phyloP scores from a whole-genome alignment of 2,797 vertebrate species.

The Uromys caudimaculatus region DNA sequence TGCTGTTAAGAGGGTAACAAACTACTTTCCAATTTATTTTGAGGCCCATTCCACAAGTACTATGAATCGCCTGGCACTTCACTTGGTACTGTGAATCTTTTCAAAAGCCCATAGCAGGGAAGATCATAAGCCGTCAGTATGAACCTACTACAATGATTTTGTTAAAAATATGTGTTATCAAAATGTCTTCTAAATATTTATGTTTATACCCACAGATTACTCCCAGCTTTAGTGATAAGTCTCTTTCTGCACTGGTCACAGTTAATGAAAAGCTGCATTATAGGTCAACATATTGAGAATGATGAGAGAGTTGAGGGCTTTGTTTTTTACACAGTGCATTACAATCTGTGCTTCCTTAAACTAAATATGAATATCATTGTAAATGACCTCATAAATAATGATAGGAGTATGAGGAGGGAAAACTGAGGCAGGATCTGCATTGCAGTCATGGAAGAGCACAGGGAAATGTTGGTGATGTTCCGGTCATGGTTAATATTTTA shows the following conservation, averaged over 20 bases:
- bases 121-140: not conserved
- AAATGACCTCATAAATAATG: not conserved
- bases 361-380: not conserved
- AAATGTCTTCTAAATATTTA: not conserved
- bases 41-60: not conserved
- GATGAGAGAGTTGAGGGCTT: not conserved
- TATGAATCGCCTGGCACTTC: not conserved
- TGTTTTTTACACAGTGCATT: not conserved
- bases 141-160: not conserved
- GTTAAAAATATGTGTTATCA: not conserved
- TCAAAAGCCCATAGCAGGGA: not conserved
- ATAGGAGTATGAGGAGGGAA: not conserved
- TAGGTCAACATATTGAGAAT: not conserved
- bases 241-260: not conserved
- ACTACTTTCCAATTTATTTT: not conserved
- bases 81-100: not conserved
- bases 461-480: not conserved
- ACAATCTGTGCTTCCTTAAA: conserved; percentile 16
- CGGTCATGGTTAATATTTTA: conserved; percentile 74
- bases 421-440: not conserved
- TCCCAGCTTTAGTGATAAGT: not conserved
- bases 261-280: not conserved
- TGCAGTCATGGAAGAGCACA: not conserved
- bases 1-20: not conserved
- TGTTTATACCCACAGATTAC: not conserved